phyloP scores from a whole-genome alignment of 2,113 vertebrate genomes.

The Willisornis vidua region DNA sequence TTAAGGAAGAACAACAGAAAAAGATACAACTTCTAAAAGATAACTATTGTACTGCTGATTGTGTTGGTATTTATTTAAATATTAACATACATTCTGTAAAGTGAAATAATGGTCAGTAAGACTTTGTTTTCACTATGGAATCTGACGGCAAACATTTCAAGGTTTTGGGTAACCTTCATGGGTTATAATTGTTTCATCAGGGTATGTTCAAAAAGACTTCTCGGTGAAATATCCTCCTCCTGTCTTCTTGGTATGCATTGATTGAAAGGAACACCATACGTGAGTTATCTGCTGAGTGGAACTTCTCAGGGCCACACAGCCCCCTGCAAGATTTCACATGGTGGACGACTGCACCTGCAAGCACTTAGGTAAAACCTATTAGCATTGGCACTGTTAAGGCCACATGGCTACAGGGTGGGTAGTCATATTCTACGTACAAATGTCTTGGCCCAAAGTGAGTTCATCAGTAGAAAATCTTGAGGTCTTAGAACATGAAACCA shows the following conservation, averaged over 20 bases:
- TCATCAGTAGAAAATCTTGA: not conserved
- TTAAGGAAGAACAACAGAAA: not conserved
- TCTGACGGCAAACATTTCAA: not conserved
- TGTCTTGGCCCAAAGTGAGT: not conserved
- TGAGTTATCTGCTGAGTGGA: not conserved
- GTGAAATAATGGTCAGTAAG: not conserved
- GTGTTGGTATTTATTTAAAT: not conserved
- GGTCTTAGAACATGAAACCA: not conserved
- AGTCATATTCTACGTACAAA: not conserved
- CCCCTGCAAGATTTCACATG: not conserved
- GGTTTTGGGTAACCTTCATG: not conserved
- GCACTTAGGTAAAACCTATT: not conserved
- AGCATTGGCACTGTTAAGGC: not conserved
- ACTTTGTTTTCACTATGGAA: not conserved
- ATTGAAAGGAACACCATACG: not conserved
- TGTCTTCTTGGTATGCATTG: rapidly evolving
- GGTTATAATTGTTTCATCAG: not conserved
- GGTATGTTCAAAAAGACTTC: not conserved
- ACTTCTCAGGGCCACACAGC: not conserved
- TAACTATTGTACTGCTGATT: not conserved
- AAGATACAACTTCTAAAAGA: not conserved
- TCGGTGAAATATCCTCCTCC: not conserved
- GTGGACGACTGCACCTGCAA: not conserved
- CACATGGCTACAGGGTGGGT: rapidly evolving
- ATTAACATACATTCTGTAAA: not conserved